Conservation (phyloP, 2,113 vertebrate genomes). For the Tragelaphus scriptus region DNA sequence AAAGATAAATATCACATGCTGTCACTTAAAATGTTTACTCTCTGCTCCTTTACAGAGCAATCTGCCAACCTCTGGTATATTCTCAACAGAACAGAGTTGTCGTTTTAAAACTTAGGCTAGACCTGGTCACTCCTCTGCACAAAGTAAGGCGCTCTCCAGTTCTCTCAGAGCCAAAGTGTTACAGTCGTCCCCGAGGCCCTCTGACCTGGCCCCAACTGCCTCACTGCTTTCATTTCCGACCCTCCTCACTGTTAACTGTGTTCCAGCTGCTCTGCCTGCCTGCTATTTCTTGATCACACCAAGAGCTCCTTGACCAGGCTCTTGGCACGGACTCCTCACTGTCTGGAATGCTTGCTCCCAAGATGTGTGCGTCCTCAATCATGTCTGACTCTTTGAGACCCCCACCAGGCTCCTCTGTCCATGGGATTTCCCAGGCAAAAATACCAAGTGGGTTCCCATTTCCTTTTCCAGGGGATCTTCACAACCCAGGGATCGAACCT, state of each 20-base stretch:
- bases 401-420: neutral
- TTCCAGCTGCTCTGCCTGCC: neutral
- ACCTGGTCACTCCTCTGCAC: neutral
- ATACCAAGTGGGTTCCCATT: neutral
- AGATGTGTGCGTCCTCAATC: neutral
- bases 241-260: neutral
- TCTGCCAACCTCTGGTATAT: neutral
- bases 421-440: neutral
- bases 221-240: neutral
- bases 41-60: neutral
- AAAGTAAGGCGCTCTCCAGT: neutral
- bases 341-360: neutral
- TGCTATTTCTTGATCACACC: neutral
- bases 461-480: neutral
- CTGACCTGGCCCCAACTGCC: neutral
- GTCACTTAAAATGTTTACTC: neutral
- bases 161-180: neutral
- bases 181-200: neutral
- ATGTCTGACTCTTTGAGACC: neutral
- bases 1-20: neutral
- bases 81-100: neutral
- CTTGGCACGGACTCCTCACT: neutral
- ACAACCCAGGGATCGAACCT: neutral
- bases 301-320: neutral
- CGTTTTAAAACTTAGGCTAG: neutral